Percentiles rank a stretch among this genome's conserved stretches.
Conservation (phyloP, 2,113 vertebrate species). For the Myodes glareolus region DNA sequence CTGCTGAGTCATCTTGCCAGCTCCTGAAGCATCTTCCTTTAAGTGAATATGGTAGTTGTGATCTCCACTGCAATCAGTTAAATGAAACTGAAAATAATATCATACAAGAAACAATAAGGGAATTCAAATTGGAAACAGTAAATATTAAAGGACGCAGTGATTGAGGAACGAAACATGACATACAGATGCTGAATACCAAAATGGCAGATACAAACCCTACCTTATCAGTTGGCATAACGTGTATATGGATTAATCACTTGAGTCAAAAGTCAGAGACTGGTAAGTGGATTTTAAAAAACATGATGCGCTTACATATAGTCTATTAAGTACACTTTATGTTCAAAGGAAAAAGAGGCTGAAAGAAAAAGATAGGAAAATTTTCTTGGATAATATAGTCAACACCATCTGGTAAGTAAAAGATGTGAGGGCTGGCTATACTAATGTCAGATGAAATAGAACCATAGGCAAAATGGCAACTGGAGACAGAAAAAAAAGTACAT, state of each 20-base stretch:
- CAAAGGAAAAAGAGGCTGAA: conserved; percentile 18
- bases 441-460: neutral
- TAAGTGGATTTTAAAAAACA: neutral
- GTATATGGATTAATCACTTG: neutral
- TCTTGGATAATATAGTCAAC: neutral
- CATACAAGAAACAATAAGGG: conserved; percentile 5
- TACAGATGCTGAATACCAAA: conserved; percentile 3
- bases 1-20: neutral
- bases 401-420: neutral
- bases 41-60: neutral
- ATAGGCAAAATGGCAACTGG: neutral
- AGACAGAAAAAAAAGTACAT: neutral
- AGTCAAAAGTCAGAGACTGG: neutral
- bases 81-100: neutral
- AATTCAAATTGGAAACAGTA: neutral
- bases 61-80: neutral
- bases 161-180: neutral
- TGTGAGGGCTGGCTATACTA: neutral
- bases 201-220: neutral
- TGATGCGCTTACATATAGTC: neutral
- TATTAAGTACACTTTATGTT: neutral
- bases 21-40: neutral
- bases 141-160: neutral
- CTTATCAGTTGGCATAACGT: neutral
- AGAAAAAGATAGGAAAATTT: neutral